Percentiles rank a stretch among this genome's conserved stretches.
Evolutionary conservation across 2,113 vertebrate species (phyloP).

Genomic region (Lota lota): DNA sequence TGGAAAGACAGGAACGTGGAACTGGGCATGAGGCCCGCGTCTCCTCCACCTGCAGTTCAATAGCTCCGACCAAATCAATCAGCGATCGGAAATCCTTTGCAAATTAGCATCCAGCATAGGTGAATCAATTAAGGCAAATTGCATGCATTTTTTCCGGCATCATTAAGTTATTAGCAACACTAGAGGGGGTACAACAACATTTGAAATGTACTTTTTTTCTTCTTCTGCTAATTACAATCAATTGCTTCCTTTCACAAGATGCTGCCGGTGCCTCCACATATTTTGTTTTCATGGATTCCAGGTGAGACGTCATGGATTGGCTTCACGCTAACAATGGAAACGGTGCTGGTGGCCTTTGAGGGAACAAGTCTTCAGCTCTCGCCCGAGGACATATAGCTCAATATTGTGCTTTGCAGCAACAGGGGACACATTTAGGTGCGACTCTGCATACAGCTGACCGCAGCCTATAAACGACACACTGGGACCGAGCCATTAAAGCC

Average conservation of each 20-base stretch:
- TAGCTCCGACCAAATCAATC: slow-evolving; percentile 29
- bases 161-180: slow-evolving; percentile 73
- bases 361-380: slow-evolving; percentile 4
- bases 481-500: slow-evolving; percentile 48
- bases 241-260: slow-evolving; percentile 60
- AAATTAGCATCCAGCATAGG: slow-evolving; percentile 55
- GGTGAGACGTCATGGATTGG: slow-evolving; percentile 16
- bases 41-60: slow-evolving; percentile 35
- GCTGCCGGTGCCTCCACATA: slow-evolving; percentile 49
- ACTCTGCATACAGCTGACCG: slow-evolving; percentile 25
- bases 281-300: slow-evolving; percentile 38
- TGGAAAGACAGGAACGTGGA: too few relatives aligned
- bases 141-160: slow-evolving; percentile 66
- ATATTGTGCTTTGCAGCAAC: neutral
- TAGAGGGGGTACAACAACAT: slow-evolving; percentile 67
- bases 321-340: slow-evolving; percentile 7
- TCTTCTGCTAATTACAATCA: slow-evolving; percentile 62
- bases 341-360: neutral
- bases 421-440: neutral
- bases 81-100: slow-evolving; percentile 64
- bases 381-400: slow-evolving; percentile 16
- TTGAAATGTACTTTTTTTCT: slow-evolving; percentile 44
- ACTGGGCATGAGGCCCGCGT: slow-evolving; percentile 27
- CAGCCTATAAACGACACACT: slow-evolving; percentile 23
- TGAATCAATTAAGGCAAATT: slow-evolving; percentile 67